phyloP scores from a whole-genome alignment of 2,888 invertebrate genomes.

The Philonicus albiceps region DNA sequence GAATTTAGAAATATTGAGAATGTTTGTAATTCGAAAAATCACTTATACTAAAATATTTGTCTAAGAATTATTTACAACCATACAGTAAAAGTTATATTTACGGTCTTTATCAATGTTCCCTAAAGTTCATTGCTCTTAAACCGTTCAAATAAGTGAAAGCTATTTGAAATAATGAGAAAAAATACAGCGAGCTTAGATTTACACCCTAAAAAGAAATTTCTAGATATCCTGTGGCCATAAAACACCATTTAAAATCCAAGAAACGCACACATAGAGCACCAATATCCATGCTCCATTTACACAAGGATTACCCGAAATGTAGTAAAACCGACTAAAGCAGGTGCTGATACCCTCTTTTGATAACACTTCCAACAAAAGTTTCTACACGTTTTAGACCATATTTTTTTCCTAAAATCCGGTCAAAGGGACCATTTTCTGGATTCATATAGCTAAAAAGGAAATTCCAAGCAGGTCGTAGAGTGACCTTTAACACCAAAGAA shows the following conservation, averaged over 20 bases:
- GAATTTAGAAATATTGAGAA: too few species aligned
- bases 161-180: neutral
- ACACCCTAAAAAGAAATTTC: neutral
- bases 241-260: neutral
- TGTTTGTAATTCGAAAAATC: too few species aligned
- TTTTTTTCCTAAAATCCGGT: neutral
- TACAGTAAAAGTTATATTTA: neutral
- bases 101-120: neutral
- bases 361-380: neutral
- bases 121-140: neutral
- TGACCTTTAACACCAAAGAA: neutral
- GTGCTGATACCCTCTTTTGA: neutral
- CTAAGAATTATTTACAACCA: neutral
- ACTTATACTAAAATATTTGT: too few species aligned
- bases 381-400: neutral
- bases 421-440: neutral
- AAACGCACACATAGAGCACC: neutral
- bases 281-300: neutral
- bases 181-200: neutral
- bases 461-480: neutral
- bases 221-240: neutral
- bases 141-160: neutral
- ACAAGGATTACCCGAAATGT: neutral
- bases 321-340: neutral
- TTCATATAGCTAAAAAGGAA: neutral